phyloP scores from a whole-genome alignment of 2,797 vertebrate genomes.

The Schizothorax lantsangensis region DNA sequence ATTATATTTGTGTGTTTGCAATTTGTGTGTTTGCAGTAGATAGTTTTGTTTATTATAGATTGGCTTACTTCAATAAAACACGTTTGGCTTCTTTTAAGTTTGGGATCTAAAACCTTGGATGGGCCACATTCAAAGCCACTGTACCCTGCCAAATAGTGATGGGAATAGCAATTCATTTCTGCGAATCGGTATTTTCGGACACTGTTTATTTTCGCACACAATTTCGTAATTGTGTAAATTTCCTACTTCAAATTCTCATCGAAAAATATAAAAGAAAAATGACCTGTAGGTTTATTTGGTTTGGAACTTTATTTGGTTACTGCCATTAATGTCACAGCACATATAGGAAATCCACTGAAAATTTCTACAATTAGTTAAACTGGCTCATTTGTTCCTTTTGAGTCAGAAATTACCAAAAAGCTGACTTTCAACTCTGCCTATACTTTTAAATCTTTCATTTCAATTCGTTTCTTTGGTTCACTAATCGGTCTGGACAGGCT shows the following conservation, averaged over 20 bases:
- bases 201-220: no score
- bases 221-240: background rate
- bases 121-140: background rate
- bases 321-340: background rate
- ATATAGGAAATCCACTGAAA: background rate
- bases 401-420: background rate
- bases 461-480: background rate
- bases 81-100: no score
- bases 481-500: background rate
- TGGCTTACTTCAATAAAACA: background rate
- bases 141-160: background rate
- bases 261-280: background rate
- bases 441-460: background rate
- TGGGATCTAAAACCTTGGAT: background rate
- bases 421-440: background rate
- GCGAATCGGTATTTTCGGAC: background rate
- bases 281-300: background rate
- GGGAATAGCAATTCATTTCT: background rate
- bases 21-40: background rate
- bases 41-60: background rate
- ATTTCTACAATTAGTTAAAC: no score
- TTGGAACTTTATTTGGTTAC: background rate
- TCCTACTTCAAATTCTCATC: background rate
- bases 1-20: background rate
- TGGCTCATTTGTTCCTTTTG: background rate